Conservation (phyloP, 64 coral and sea anemone genomes). For the Actinia tenebrosa region DNA sequence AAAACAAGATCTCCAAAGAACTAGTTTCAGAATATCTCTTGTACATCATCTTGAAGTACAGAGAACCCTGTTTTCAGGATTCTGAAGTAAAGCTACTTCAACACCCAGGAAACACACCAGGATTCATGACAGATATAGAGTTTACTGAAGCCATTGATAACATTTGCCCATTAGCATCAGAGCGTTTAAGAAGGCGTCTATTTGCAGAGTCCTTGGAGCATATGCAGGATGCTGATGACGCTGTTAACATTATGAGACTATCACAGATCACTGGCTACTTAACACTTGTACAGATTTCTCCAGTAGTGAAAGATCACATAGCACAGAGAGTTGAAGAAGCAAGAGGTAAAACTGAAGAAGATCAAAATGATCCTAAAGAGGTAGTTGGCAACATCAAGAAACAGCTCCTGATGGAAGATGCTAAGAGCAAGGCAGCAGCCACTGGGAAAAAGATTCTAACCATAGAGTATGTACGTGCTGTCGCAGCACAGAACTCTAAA, state of each 20-base stretch:
- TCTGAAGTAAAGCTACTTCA: conserved; percentile 79
- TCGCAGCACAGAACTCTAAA: conserved; percentile 65
- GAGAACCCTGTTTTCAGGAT: conserved; percentile 91
- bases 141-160: conserved; percentile 94
- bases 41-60: conserved; percentile 92
- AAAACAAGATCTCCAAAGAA: conserved; percentile 91
- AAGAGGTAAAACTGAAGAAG: not conserved
- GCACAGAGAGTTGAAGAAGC: conserved; percentile 51
- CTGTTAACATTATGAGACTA: conserved; percentile 75
- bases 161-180: conserved; percentile 88
- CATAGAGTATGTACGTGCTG: conserved; percentile 38
- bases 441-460: conserved; percentile 42
- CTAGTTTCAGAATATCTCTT: conserved; percentile 84
- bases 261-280: conserved; percentile 95
- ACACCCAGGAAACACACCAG: conserved; percentile 66
- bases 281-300: conserved; percentile 47
- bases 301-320: conserved; percentile 63
- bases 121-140: conserved; percentile 97
- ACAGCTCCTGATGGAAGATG: conserved; percentile 1
- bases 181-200: conserved; percentile 65
- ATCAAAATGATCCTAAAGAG: not conserved
- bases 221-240: conserved; percentile 58
- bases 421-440: not conserved
- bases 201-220: conserved; percentile 81
- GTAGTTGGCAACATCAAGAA: not conserved